Conservation (phyloP, 2,888 invertebrate genomes). For the Ceraclea dissimilis region DNA sequence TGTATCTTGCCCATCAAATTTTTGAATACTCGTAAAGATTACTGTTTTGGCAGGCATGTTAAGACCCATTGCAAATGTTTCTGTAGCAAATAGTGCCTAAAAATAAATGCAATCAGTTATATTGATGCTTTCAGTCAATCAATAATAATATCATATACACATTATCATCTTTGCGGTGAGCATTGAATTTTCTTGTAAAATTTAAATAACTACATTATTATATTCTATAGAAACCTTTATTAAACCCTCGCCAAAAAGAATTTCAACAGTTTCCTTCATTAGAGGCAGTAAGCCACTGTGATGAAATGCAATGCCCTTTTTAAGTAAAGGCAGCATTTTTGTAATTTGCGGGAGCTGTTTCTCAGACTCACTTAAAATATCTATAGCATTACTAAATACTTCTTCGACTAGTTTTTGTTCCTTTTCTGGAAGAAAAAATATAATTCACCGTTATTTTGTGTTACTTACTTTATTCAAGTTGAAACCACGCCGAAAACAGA, state of each 20-base stretch:
- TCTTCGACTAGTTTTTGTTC: conserved; percentile 93
- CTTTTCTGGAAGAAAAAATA: conserved; percentile 49
- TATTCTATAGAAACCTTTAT: conserved; percentile 62
- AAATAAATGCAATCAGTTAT: conserved; percentile 23
- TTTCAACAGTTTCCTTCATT: conserved; percentile 97
- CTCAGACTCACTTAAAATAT: conserved; percentile 90
- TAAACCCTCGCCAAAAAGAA: conserved; percentile 94
- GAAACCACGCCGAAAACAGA: background rate
- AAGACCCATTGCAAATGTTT: conserved; percentile 99
- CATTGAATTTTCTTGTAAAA: no score
- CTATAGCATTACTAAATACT: conserved; percentile 96
- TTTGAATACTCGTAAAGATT: conserved; percentile 88
- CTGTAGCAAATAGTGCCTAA: conserved; percentile 92
- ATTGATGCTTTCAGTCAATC: no score
- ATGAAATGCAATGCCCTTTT: conserved; percentile 97
- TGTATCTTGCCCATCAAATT: conserved; percentile 96
- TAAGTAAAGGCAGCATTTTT: conserved; percentile 83
- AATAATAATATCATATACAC: no score
- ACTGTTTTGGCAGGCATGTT: conserved; percentile 99
- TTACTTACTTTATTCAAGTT: background rate
- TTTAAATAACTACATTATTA: no score
- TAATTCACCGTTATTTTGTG: conserved; percentile 5
- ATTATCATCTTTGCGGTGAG: no score
- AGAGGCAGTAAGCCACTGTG: conserved; percentile 94
- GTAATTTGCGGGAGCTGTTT: conserved; percentile 90